Evolutionary conservation across 2,888 invertebrate species (phyloP), one percentile per base, ranked within the genome.

Genomic region (Clunio marinus): DNA sequence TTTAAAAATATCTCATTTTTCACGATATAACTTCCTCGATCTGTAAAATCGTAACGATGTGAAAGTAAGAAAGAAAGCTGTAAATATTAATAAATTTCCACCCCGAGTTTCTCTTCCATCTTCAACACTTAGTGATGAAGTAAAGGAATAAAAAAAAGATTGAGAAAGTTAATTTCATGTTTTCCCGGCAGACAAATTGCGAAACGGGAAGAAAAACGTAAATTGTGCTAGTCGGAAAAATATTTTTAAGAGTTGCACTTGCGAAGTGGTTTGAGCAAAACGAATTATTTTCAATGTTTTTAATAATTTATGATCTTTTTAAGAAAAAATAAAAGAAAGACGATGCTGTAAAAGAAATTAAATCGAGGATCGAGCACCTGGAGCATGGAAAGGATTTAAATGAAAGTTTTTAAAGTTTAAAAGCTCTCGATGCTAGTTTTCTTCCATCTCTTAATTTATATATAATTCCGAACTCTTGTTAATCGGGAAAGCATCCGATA

Each of bases 151-250:
- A 17, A 17, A 22, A 17, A 22, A 51, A 13, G 4, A 32, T 32
- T 41, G 51, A 22, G 7, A 51, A 51, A 51, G 4, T 51, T 1
- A 51, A 51, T 51, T 32, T 41, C 41, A n/a, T n/a, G 41, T n/a
- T 41, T 41, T 41, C 41, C 41, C n/a, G 10, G 10, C 41, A 41
- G 41, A 51, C 22, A 51, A 51, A 51, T 51, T 51, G 20, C 51
- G 51, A 20, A 51, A n/a, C 2, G 5, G 10, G 8, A 41, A 51
- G 22, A 51, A 22, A n/a, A 51, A 51, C 51, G 51, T 51, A 60
- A 59, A 20, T 22, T 59, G 35, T 60, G 60, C 60, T 60, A 60
- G 60, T 60, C 60, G 37, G n/a, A 24, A 37, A 60, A 22, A 37
- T n/a, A n/a, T 35, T 37, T 41, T 24, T 37, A 41, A 41, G 17